These are phyloP conservation scores for Scaptomyza pallida DNA, from an alignment of 1,140 invertebrate genomes.

Conservation along the genomic window DNA sequence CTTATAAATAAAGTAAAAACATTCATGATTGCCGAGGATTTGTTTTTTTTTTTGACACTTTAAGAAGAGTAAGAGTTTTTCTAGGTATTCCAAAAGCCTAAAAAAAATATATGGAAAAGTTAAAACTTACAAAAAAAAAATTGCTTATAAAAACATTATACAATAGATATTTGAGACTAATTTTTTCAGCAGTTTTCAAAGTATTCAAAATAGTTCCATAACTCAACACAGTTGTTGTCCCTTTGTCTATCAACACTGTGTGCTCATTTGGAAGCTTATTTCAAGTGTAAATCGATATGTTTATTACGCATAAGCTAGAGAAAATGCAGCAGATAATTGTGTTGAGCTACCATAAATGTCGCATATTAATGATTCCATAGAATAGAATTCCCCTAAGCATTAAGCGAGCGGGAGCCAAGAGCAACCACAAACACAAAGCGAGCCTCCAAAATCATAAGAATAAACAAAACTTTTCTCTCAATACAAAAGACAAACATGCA, in stretches of 20 bases:
- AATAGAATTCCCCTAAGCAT: background rate
- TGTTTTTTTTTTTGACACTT: too few relatives aligned
- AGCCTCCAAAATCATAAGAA: constrained; percentile 23
- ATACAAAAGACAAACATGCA: constrained; percentile 12
- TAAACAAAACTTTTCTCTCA: constrained; percentile 46
- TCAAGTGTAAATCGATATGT: constrained; percentile 36
- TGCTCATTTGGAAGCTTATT: constrained; percentile 13
- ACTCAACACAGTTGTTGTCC: background rate
- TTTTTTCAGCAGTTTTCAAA: background rate
- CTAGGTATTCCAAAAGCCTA: too few relatives aligned
- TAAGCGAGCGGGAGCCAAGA: background rate
- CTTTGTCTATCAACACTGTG: constrained; percentile 18
- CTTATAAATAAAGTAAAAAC: too few relatives aligned
- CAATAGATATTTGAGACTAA: background rate
- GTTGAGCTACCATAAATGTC: constrained; percentile 33
- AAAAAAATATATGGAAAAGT: too few relatives aligned
- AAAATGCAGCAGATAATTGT: constrained; percentile 28
- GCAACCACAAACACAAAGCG: constrained; percentile 21
- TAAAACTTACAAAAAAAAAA: too few relatives aligned
- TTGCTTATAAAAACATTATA: too few relatives aligned
- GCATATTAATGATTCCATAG: constrained; percentile 24
- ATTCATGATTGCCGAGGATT: too few relatives aligned
- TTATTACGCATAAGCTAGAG: constrained; percentile 23
- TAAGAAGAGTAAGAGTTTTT: too few relatives aligned
- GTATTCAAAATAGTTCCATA: background rate